Evolutionary conservation across 2,113 vertebrate genomes (phyloP), one percentile per base, ranked within the genome.

Genomic region (Fregata magnificens): DNA sequence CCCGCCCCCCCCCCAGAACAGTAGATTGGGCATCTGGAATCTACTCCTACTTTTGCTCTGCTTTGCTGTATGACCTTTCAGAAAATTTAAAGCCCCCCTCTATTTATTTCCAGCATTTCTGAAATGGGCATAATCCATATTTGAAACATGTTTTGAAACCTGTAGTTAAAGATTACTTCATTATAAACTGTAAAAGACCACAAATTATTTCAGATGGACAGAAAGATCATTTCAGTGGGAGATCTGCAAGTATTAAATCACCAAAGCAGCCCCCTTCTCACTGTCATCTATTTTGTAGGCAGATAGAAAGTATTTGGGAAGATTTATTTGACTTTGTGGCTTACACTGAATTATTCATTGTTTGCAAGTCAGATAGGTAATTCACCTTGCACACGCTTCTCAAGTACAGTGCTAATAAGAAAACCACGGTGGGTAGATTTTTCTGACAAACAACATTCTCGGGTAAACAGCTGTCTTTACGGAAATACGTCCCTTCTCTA

Each of bases 331-430:
- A 86, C 38, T 86, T 88, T 70, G 55, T 81, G 50, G 16, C 24
- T 96, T 71, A 82, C 50, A 22, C 82, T 79, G 65, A 81, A 95
- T 88, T 96, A 93, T 92, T 95, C 55, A 78, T 28, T 79, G 50
- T 66, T 92, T 74, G 50, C 80, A 78, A 81, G 52, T 62, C 88
- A 88, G 82, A 55, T 6, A 83, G 73, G 76, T 63, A 86, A 93
- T 81, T 93, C 82, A 90, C 86, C 76, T 86, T 71, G 82, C 63
- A 78, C 56, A 52, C 9, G 4, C 7, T 83, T 74, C 71, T 88
- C 79, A 95, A 90, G 65, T n/a, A 42, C 76, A 70, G 47, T 11
- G 25, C 36, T 94, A 94, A 59, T 88, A 78, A 71, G 62, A 70
- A 90, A 87, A 82, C 7, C 49, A 63, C 0, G 0, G 42, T 11